Evolutionary conservation across 2,888 invertebrate genomes (phyloP), one percentile per base, ranked within the genome.

Genomic region (Polymixis lichenea): DNA sequence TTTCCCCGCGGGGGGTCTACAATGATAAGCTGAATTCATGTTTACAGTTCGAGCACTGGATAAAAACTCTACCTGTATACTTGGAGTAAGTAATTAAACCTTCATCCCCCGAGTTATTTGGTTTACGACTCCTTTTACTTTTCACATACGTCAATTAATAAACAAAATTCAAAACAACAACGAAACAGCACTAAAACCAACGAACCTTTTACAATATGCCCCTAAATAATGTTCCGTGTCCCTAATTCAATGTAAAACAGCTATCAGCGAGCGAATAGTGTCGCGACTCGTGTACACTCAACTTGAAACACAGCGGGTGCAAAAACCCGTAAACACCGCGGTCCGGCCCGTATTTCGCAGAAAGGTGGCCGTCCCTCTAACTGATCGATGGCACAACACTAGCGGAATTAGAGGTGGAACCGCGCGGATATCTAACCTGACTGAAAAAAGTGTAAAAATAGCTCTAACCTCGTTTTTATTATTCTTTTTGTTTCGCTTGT

Each of bases 361-460:
- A 92, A 93, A 92, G 94, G 95, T 92, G 89, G 91, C 89, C 95
- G 93, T 95, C 89, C 91, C 82, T 95, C 94, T 92, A 87, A 80
- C 91, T 95, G 95, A 95, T 95, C 91, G 92, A 95, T 95, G 94
- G 89, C 81, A 69, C 87, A 81, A 86, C 88, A 89, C 89, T 86
- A 88, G 84, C 69, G 77, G 89, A 89, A 91, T 90, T 87, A 85
- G 86, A 87, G 85, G 83, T 84, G 71, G 87, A 65, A 78, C 81
- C 61, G 78, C 75, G 69, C 82, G 80, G 81, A 82, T 89, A 86
- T 83, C 83, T 79, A 81, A 82, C 86, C 78, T 79, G 76, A 77
- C 82, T 77, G 75, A 86, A 86, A 86, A 86, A 86, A 73, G 68
- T 74, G 53, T 51, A 78, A 83, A 83, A 84, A 85, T 70, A 78